Evolutionary conservation across 2,113 vertebrate species (phyloP), one percentile per base, ranked within the genome.

Genomic region (Rhagologus leucostigma): DNA sequence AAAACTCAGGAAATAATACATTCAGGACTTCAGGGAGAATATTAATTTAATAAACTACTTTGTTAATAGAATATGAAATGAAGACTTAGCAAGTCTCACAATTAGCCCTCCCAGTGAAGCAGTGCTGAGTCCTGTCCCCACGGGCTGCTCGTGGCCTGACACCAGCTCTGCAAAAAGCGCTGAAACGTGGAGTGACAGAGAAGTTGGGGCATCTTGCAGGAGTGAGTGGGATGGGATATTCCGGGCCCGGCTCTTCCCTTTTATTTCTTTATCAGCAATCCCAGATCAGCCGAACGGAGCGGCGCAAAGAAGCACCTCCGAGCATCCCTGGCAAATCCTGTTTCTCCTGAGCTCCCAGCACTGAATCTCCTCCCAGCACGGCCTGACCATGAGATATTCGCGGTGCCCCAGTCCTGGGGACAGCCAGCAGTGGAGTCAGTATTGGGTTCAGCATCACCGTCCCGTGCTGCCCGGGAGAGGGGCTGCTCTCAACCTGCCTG

Each of bases 31-130:
- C 13, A 13, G 41, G 17, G 41, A 44, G 55, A 56, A 41, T 63
- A 76, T 50, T 59, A 65, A 93, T 60, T 69, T 53, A 77, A 88
- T 55, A 63, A 84, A 69, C 42, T 17, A 19, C 50, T 91, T 50
- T 24, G 75, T 71, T 87, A 82, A 68, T n/a, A 35, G 69, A 65
- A 42, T 67, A 94, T 70, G 55, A 68, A 93, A 68, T 73, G 17
- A 74, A 52, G 59, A 87, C 69, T 3, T 29, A 68, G 59, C 41
- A 29, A 55, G 33, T 18, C 14, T 73, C 59, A 35, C 3, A 1
- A 1, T 52, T 13, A 83, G 55, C 46, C 42, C 71, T 56, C 15
- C 33, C 75, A 52, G 27, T 16, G 81, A 56, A 57, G 71, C 32
- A 16, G 37, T 4, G 55, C 22, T 9, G 39, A 7, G 62, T 7